Evolutionary conservation across 2,888 invertebrate genomes (phyloP), one percentile per base, ranked within the genome.

Genomic region (Habrosyne pyritoides): DNA sequence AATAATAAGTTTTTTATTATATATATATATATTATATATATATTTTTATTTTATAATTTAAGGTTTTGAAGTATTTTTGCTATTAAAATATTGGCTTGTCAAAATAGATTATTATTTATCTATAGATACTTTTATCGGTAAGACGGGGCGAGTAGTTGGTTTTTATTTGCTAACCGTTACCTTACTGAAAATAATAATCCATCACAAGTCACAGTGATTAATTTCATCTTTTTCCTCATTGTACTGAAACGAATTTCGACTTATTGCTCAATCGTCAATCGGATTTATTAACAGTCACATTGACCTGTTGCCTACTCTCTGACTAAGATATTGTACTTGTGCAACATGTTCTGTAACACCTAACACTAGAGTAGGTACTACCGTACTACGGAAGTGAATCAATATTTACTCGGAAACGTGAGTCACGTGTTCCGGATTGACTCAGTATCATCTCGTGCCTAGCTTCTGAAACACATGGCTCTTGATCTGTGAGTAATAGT

Each of bases 361-460:
- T n/a, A 66, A 61, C 62, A 65, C 61, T 66, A 66, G 63, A 68
- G 66, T 67, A 63, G 55, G 58, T n/a, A n/a, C 30, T 12, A 12
- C 10, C 10, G 36, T 30, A 48, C 21, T 53, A 67, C 86, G 89
- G 89, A 89, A 89, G 82, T 89, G 89, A 87, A 55, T 86, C 86
- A 88, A 70, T 82, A 74, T 84, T 83, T 86, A 84, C 81, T 84
- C 86, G 87, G 88, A 87, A 87, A 73, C 57, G 75, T 88, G 87
- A 88, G 64, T 88, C 87, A 87, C 66, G 58, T 58, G 80, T 89
- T 89, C 89, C 89, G 86, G 79, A 79, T 80, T 83, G 81, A 83
- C 63, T 77, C 79, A 81, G 63, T 59, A 59, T 56, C 62, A 68
- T 73, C 66, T 68, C 54, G 57, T 53, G 56, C 49, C 47, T 33